Evolutionary conservation across 2,113 vertebrate species (phyloP), one percentile per base, ranked within the genome.

Genomic region (Grammatotria lemairii): DNA sequence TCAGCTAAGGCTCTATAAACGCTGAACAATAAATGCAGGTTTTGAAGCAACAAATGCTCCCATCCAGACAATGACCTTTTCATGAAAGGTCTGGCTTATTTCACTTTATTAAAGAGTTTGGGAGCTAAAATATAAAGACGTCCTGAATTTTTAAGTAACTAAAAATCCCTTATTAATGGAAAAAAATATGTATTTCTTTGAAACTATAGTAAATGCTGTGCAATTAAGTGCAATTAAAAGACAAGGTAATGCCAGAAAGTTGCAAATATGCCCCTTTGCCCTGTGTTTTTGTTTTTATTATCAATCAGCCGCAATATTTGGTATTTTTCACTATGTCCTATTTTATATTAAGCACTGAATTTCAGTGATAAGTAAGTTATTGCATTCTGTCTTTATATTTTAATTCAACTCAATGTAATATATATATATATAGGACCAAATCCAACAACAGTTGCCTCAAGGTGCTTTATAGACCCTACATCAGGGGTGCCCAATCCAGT

Each of bases 101-200:
- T 73, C 65, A 70, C n/a, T 23, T 26, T 26, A 2, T 47, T 28
- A 11, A 73, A 73, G 6, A 28, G 40, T 75, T 47, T 47, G 40
- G 12, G 40, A 19, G 40, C 40, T 47, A 75, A 75, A 75, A 75
- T 28, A 75, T 4, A 47, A 75, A 26, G 40, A 45, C 0, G 0
- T 47, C 4, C 1, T 17, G 14, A 28, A 45, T 45, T 73, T 73
- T 26, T 47, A 73, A 45, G 40, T 21, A 73, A 3, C 8, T 28
- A 28, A 17, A 75, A 75, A 19, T 75, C 23, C 5, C 21, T 23
- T 23, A 26, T 19, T 28, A 75, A 75, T 2, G 40, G 21, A 4
- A 47, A 75, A 31, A 47, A 75, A 19, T 1, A 73, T 73, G 9
- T 19, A 11, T 28, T 28, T 75, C 6, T 47, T 19, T 2, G 0